Conservation (phyloP, 2,797 vertebrate genomes). For the Mormyrus proboscirostris region DNA sequence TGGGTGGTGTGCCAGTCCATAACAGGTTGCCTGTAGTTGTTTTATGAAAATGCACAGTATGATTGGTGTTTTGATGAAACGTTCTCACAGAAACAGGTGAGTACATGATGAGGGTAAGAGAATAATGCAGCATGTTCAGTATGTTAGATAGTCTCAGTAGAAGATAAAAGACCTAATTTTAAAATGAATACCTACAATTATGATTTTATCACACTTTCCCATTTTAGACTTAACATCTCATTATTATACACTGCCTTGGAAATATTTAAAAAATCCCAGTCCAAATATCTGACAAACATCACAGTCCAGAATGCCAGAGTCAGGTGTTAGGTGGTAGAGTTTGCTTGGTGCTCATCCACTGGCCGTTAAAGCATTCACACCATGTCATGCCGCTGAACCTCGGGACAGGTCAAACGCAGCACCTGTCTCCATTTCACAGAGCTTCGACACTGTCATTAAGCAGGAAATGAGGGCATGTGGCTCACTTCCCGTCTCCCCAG, state of each 20-base stretch:
- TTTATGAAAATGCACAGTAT: background rate
- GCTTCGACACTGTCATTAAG: background rate
- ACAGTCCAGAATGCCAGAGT: background rate
- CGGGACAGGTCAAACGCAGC: background rate
- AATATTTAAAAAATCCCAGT: background rate
- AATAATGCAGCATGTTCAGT: background rate
- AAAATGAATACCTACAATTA: background rate
- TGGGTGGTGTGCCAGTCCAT: background rate
- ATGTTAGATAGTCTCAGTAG: background rate
- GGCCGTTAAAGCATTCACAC: background rate
- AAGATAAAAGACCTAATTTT: background rate
- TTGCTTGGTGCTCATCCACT: background rate
- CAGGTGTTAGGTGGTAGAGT: background rate
- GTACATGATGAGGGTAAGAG: background rate
- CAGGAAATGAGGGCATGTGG: constrained; percentile 19
- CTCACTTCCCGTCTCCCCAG: background rate
- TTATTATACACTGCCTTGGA: background rate
- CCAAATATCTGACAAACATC: background rate
- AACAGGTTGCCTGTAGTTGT: background rate
- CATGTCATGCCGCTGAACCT: background rate
- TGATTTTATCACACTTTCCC: background rate
- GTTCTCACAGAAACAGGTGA: background rate
- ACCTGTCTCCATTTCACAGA: background rate
- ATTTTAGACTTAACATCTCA: background rate
- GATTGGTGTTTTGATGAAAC: background rate